Conservation (phyloP, 2,797 vertebrate species). For the Lindbergichthys nudifrons region DNA sequence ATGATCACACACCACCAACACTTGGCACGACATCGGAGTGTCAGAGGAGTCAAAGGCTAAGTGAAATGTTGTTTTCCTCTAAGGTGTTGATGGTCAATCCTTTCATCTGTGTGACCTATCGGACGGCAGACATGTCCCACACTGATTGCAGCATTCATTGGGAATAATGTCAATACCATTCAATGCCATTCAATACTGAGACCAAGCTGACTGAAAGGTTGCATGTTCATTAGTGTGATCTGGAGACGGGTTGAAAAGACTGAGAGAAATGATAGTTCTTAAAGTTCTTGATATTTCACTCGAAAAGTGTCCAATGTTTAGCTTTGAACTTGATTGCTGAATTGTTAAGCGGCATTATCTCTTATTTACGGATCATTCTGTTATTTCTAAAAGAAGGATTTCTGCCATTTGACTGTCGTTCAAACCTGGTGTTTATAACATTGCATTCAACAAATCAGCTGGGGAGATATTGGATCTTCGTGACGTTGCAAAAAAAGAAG, state of each 20-base stretch:
- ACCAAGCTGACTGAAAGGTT: constrained; percentile 25
- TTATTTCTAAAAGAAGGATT: background rate
- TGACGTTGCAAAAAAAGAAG: background rate
- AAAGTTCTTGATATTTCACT: background rate
- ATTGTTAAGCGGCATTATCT: background rate
- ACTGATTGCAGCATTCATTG: constrained; percentile 16
- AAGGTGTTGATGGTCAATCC: background rate
- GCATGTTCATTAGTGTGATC: background rate
- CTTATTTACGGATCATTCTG: too few relatives aligned
- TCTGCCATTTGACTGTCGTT: background rate
- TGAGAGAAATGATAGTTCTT: background rate
- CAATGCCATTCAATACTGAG: constrained; percentile 16
- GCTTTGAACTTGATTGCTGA: background rate
- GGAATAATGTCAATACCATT: constrained; percentile 13
- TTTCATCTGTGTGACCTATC: constrained; percentile 23
- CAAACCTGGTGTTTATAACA: too few relatives aligned
- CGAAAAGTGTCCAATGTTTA: background rate
- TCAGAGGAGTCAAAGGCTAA: constrained; percentile 6
- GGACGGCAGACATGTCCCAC: constrained; percentile 10
- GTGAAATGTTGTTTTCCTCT: background rate
- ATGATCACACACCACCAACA: background rate
- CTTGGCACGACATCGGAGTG: constrained; percentile 5
- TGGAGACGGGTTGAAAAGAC: too few relatives aligned
- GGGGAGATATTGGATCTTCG: background rate
- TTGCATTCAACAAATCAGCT: background rate